phyloP scores from a whole-genome alignment of 2,113 vertebrate genomes.

The Thinocorus orbignyianus region DNA sequence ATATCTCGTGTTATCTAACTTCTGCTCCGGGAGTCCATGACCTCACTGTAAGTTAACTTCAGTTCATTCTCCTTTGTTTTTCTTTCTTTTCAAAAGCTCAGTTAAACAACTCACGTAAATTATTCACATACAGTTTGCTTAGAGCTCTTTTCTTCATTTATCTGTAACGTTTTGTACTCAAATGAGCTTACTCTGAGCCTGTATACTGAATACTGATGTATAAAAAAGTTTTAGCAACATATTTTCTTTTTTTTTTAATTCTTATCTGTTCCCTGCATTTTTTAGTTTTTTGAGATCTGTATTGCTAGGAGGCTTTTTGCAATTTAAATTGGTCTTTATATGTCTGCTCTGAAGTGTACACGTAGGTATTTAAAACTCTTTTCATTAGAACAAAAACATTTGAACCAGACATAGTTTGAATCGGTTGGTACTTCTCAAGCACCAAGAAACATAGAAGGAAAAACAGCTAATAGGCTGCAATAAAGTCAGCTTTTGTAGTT shows the following conservation, averaged over 20 bases:
- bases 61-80: not conserved
- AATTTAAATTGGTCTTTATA: not conserved
- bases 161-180: not conserved
- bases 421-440: not conserved
- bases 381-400: not conserved
- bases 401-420: not conserved
- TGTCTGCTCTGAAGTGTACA: not conserved
- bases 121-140: constrained; percentile 27
- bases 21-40: not conserved
- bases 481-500: not conserved
- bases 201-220: not conserved
- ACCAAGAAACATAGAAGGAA: not conserved
- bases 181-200: not conserved
- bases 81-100: not conserved
- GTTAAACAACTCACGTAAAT: not conserved
- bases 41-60: not conserved
- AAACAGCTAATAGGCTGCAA: not conserved
- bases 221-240: not conserved
- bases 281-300: not conserved
- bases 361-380: not conserved
- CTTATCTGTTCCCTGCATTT: not conserved
- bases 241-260: not conserved
- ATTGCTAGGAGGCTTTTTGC: not conserved
- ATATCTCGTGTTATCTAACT: not conserved
- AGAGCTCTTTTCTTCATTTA: constrained; percentile 17